Percentiles rank a stretch among this genome's conserved stretches.
Evolutionary conservation across 2,797 vertebrate species (phyloP).

Genomic region (Scyliorhinus canicula): DNA sequence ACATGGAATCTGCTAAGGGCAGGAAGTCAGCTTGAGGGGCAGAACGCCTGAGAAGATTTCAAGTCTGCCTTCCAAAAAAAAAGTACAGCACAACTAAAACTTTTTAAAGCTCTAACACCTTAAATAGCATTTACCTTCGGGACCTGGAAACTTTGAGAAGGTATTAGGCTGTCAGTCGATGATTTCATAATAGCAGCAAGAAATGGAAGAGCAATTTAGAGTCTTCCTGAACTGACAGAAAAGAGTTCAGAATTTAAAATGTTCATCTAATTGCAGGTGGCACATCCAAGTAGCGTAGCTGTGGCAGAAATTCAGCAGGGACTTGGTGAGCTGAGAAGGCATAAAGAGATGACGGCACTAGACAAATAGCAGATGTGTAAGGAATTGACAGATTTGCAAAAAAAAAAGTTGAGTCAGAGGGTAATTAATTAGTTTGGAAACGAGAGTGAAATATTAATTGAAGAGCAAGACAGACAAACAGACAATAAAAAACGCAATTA

Average conservation of each 20-base stretch:
- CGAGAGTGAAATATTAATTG: not conserved
- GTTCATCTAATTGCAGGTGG: conserved; percentile 35
- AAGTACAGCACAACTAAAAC: not conserved
- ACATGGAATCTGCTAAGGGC: not conserved
- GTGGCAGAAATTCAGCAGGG: conserved; percentile 28
- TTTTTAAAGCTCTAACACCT: not conserved
- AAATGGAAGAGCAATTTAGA: conserved; percentile 34
- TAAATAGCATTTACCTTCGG: conserved; percentile 24
- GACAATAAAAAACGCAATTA: not conserved
- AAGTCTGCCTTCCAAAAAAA: conserved; percentile 1
- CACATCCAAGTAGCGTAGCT: not conserved
- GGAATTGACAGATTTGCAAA: conserved; percentile 2
- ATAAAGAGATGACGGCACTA: conserved; percentile 19
- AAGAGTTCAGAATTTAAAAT: conserved; percentile 29
- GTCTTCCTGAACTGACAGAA: conserved; percentile 25
- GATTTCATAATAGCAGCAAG: conserved; percentile 33
- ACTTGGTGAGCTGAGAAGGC: not conserved
- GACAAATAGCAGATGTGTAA: conserved; percentile 10
- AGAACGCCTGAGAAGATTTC: not conserved
- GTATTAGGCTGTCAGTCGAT: conserved; percentile 33
- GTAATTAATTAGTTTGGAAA: conserved; percentile 30
- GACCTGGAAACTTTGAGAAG: conserved; percentile 7
- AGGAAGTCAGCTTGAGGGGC: not conserved
- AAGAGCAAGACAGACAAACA: not conserved
- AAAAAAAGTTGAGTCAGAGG: not conserved